phyloP scores from a whole-genome alignment of 23 tunicate genomes.

The Ciona savignyi region DNA sequence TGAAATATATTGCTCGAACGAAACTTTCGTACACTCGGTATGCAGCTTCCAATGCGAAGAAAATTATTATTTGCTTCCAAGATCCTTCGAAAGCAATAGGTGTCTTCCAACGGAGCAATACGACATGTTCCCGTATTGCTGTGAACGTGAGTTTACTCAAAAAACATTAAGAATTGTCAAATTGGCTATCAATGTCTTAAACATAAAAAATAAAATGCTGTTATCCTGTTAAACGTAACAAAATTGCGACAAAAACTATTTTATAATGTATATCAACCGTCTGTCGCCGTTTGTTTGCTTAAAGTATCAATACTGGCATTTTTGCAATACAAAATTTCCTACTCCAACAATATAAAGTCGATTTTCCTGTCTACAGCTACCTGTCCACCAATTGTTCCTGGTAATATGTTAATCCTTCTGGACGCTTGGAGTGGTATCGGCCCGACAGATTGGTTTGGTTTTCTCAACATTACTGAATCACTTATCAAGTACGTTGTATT shows the following conservation, averaged over 20 bases:
- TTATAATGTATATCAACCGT: too few relatives aligned
- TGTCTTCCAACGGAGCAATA: not conserved
- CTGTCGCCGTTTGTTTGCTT: too few relatives aligned
- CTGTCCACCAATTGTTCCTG: constrained; percentile 11
- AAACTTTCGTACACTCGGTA: not conserved
- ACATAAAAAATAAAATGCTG: too few relatives aligned
- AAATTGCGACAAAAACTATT: too few relatives aligned
- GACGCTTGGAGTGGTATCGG: constrained; percentile 5
- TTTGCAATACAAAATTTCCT: too few relatives aligned
- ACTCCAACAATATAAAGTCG: too few relatives aligned
- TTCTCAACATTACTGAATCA: not conserved
- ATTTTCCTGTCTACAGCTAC: not conserved
- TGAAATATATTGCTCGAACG: not conserved
- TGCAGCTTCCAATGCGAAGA: constrained; percentile 2
- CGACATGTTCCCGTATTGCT: not conserved
- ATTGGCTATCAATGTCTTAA: too few relatives aligned
- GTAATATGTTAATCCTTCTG: constrained; percentile 3
- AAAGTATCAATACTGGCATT: too few relatives aligned
- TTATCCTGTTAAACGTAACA: too few relatives aligned
- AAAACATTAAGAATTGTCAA: too few relatives aligned
- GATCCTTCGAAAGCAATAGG: not conserved
- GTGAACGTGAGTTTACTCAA: constrained; percentile 11
- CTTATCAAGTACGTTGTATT: not conserved
- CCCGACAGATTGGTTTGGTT: constrained; percentile 1
- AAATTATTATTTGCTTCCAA: not conserved